These are phyloP conservation scores for Asbolus verrucosus DNA, from an alignment of 1,140 invertebrate genomes.

Conservation along the genomic window DNA sequence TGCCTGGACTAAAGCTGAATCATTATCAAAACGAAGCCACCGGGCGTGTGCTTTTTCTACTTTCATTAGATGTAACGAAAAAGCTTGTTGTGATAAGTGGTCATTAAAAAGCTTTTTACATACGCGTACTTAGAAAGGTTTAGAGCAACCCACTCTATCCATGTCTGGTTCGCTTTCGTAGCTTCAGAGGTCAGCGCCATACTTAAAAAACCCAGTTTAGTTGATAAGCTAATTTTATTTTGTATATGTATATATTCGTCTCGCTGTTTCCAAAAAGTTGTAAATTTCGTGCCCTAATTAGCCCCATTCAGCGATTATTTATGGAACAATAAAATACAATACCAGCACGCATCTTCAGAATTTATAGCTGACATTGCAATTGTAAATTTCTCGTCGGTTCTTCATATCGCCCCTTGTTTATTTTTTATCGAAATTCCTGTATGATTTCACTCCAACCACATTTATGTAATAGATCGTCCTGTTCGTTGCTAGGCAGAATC, in stretches of 20 bases:
- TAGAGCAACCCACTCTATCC: conserved; percentile 18
- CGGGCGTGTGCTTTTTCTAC: too few relatives aligned
- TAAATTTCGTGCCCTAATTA: conserved; percentile 31
- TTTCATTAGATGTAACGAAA: too few relatives aligned
- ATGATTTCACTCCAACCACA: background rate
- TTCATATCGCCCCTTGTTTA: too few relatives aligned
- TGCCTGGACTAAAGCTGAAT: too few relatives aligned
- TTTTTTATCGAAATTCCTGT: background rate
- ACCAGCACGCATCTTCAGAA: conserved; percentile 23
- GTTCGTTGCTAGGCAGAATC: background rate
- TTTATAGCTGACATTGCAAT: conserved; percentile 23
- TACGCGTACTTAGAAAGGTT: conserved; percentile 12
- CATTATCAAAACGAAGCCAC: too few relatives aligned
- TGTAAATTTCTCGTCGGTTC: conserved; percentile 3
- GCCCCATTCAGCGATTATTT: conserved; percentile 25
- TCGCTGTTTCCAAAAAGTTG: conserved; percentile 31
- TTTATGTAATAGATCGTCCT: background rate
- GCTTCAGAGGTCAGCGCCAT: background rate
- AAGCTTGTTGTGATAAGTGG: too few relatives aligned
- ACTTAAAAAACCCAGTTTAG: conserved; percentile 24
- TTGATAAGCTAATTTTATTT: conserved; percentile 28
- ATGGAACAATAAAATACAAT: conserved; percentile 21
- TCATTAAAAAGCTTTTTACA: background rate
- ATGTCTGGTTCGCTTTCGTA: conserved; percentile 21
- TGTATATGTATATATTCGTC: conserved; percentile 31